These are phyloP conservation scores for Hermetia illucens DNA, from an alignment of 1,140 invertebrate species.

Conservation along the genomic window DNA sequence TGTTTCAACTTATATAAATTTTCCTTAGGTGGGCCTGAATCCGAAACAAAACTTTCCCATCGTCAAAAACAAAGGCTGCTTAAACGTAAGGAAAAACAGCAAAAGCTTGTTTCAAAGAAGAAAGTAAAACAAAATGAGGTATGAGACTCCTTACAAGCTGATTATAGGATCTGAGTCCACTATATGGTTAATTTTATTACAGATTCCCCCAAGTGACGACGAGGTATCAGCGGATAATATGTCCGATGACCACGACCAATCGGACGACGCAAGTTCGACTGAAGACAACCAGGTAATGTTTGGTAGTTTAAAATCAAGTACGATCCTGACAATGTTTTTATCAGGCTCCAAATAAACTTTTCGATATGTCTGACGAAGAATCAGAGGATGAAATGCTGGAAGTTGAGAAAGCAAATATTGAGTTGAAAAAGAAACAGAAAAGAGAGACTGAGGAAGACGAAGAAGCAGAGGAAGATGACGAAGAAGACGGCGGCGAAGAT, in stretches of 20 bases:
- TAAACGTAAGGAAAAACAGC: slow-evolving; percentile 36
- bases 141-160: slow-evolving; percentile 5
- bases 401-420: slow-evolving; percentile 74
- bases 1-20: slow-evolving; percentile 12
- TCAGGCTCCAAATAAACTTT: too few species aligned
- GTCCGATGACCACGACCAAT: too few species aligned
- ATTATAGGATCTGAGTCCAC: too few species aligned
- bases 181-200: too few species aligned
- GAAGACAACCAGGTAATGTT: too few species aligned
- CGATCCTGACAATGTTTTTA: too few species aligned
- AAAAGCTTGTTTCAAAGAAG: slow-evolving; percentile 31
- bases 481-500: slow-evolving; percentile 64
- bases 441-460: slow-evolving; percentile 70
- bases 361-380: slow-evolving; percentile 27
- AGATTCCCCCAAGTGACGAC: slow-evolving; percentile 11
- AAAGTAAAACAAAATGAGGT: slow-evolving; percentile 33
- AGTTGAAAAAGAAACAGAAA: slow-evolving; percentile 55
- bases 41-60: slow-evolving; percentile 44
- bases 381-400: slow-evolving; percentile 54
- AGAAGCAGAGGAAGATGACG: slow-evolving; percentile 55
- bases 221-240: slow-evolving; percentile 15
- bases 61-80: slow-evolving; percentile 50
- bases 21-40: slow-evolving; percentile 15
- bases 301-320: too few species aligned
- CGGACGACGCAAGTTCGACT: slow-evolving; percentile 17